These are phyloP conservation scores for Australoheros scitulus DNA, from an alignment of 2,113 vertebrate species.

Conservation along the genomic window DNA sequence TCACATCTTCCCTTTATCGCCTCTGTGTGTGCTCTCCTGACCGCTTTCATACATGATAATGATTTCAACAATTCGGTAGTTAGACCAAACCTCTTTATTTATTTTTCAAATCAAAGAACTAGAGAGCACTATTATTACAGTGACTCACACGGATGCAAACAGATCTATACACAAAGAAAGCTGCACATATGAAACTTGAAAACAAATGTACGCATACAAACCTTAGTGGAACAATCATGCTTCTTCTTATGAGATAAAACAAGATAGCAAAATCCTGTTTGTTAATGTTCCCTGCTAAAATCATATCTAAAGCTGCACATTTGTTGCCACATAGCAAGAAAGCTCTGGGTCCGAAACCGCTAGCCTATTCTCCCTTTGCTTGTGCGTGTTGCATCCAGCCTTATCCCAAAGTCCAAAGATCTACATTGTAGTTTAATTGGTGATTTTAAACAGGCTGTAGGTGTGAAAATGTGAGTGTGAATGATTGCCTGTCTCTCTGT, in stretches of 20 bases:
- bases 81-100: neutral
- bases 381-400: neutral
- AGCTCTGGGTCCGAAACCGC: neutral
- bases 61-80: neutral
- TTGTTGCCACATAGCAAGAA: neutral
- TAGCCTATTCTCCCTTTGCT: neutral
- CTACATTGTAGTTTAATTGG: neutral
- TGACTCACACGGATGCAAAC: neutral
- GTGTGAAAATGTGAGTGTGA: neutral
- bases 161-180: neutral
- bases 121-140: neutral
- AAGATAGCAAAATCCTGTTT: neutral
- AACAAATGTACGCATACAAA: neutral
- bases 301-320: neutral
- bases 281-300: neutral
- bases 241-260: neutral
- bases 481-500: neutral
- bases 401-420: neutral
- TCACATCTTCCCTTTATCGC: neutral
- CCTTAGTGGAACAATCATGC: neutral
- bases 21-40: neutral
- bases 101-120: neutral
- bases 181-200: neutral
- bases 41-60: neutral
- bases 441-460: neutral